phyloP scores from a whole-genome alignment of 2,797 vertebrate genomes.

The Enteromius afrohamiltoni region DNA sequence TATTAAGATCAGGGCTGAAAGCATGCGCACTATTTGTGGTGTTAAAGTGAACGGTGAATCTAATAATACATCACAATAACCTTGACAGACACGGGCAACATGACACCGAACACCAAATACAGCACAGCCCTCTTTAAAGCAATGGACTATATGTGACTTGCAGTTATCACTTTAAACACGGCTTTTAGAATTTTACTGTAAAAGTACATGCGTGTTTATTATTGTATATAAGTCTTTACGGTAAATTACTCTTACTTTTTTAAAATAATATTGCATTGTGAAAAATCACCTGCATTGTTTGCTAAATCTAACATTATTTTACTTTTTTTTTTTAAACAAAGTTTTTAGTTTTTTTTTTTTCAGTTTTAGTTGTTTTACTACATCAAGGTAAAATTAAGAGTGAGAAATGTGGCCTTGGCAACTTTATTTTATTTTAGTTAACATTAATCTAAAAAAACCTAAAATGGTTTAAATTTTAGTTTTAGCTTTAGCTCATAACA shows the following conservation, averaged over 20 bases:
- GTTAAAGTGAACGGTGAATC: constrained; percentile 46
- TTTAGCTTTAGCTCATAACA: background rate
- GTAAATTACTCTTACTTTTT: background rate
- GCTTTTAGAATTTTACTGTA: background rate
- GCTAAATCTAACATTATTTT: background rate
- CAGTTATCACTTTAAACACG: background rate
- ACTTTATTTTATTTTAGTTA: background rate
- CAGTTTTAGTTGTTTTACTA: background rate
- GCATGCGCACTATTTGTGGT: constrained; percentile 14
- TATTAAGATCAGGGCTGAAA: constrained; percentile 2
- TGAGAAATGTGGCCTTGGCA: background rate
- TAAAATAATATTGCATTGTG: background rate
- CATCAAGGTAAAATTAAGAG: background rate
- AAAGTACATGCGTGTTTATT: background rate
- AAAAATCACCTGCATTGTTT: background rate
- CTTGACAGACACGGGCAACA: constrained; percentile 45
- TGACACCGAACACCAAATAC: constrained; percentile 17
- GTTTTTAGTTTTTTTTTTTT: background rate
- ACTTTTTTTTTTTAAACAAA: no score
- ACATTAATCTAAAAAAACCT: background rate
- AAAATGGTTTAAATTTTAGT: background rate
- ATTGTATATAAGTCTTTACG: background rate
- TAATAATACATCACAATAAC: constrained; percentile 68
- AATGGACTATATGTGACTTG: background rate
- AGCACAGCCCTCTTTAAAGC: background rate